A percentile compares a stretch with the other conserved stretches of the same genome.
phyloP scores from a whole-genome alignment of 2,888 invertebrate genomes.

The Tenthredo mesomela region DNA sequence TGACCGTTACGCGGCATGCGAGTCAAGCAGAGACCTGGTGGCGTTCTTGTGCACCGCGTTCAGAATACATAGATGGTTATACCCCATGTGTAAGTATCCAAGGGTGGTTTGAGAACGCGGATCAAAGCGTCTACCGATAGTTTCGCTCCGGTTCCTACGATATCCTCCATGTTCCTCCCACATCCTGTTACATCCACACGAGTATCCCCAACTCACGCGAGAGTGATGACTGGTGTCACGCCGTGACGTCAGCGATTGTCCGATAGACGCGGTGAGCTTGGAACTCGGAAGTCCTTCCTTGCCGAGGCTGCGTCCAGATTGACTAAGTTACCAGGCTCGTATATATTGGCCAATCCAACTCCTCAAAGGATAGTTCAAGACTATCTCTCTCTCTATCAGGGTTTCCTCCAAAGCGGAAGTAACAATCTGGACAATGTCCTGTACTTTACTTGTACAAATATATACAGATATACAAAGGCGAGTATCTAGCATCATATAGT shows the following conservation, averaged over 20 bases:
- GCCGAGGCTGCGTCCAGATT: slow-evolving; percentile 65
- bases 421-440: slow-evolving; percentile 9
- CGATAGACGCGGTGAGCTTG: slow-evolving; percentile 57
- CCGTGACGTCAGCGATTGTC: slow-evolving; percentile 63
- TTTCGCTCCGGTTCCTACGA: neutral
- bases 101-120: neutral
- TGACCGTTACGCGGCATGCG: slow-evolving; percentile 45
- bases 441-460: neutral
- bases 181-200: neutral
- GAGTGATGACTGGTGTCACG: slow-evolving; percentile 62
- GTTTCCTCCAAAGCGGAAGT: neutral
- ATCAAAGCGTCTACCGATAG: slow-evolving; percentile 24
- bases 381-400: slow-evolving; percentile 57
- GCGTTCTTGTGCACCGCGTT: slow-evolving; percentile 29
- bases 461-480: neutral
- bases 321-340: slow-evolving; percentile 67
- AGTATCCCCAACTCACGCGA: neutral
- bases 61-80: neutral
- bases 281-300: neutral
- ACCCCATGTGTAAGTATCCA: neutral
- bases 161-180: neutral
- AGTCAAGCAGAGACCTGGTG: slow-evolving; percentile 32
- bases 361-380: slow-evolving; percentile 62
- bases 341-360: slow-evolving; percentile 61
- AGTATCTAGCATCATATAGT: neutral